A percentile compares a stretch with the other conserved stretches of the same genome.
These are phyloP conservation scores for Coelopa pilipes DNA, from an alignment of 2,888 invertebrate genomes.

Conservation along the genomic window DNA sequence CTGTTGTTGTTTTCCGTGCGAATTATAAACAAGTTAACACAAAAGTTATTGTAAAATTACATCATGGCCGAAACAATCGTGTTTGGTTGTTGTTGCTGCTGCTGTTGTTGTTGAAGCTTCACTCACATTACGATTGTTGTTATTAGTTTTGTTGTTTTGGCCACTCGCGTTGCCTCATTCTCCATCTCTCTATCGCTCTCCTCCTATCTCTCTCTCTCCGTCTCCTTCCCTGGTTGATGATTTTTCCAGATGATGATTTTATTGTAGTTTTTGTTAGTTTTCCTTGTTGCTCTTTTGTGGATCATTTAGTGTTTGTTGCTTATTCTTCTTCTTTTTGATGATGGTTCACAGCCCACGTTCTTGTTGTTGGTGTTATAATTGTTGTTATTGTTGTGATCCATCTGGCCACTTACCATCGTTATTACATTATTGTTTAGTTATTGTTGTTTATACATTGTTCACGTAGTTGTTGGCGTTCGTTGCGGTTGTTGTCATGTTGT, in stretches of 20 bases:
- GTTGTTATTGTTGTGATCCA: neutral
- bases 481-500: conserved; percentile 1
- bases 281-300: no score
- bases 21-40: conserved; percentile 31
- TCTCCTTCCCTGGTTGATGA: no score
- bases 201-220: no score
- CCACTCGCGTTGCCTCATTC: neutral
- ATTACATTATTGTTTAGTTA: neutral
- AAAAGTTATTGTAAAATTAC: conserved; percentile 19
- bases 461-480: neutral
- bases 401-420: no score
- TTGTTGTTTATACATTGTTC: neutral
- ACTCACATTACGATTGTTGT: neutral
- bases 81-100: no score
- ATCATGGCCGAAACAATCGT: conserved; percentile 19
- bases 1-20: conserved; percentile 4
- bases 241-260: no score
- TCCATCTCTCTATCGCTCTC: neutral
- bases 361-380: neutral
- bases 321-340: no score
- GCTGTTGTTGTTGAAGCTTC: no score
- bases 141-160: conserved; percentile 2
- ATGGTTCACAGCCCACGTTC: no score
- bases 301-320: no score
- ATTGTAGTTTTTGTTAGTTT: no score